phyloP scores from a whole-genome alignment of 92 coral and sea anemone genomes.

The Porites divaricata region DNA sequence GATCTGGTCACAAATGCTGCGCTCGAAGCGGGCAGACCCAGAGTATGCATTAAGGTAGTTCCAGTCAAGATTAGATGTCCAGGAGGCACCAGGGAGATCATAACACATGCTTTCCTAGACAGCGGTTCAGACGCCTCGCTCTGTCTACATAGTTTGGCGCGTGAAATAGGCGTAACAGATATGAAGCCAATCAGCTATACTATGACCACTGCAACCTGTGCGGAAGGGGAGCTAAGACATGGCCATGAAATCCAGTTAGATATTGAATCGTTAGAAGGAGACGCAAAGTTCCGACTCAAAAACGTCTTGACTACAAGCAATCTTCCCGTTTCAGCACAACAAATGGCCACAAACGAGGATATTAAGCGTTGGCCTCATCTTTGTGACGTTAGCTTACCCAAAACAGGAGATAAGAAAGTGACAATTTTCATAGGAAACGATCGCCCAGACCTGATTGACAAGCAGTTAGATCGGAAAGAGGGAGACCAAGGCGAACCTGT shows the following conservation, averaged over 20 bases:
- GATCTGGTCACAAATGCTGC: constrained; percentile 10
- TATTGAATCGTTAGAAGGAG: constrained; percentile 63
- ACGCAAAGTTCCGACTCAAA: constrained; percentile 51
- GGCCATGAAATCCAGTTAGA: constrained; percentile 65
- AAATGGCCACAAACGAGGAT: constrained; percentile 61
- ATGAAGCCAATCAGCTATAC: constrained; percentile 57
- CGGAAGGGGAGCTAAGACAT: constrained; percentile 23
- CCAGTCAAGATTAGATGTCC: constrained; percentile 68
- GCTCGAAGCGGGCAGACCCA: constrained; percentile 26
- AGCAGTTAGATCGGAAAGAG: constrained; percentile 50
- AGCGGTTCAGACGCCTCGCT: constrained; percentile 77
- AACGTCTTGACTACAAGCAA: constrained; percentile 63
- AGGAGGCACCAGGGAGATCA: constrained; percentile 48
- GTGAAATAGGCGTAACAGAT: constrained; percentile 51
- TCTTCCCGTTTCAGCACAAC: constrained; percentile 64
- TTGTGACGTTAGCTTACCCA: constrained; percentile 57
- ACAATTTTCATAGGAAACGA: constrained; percentile 71
- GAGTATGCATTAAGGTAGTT: constrained; percentile 72
- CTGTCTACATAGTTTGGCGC: constrained; percentile 58
- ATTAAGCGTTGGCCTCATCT: constrained; percentile 74
- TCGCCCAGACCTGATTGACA: constrained; percentile 72
- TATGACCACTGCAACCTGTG: constrained; percentile 58
- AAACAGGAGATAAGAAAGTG: constrained; percentile 54
- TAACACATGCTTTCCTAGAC: constrained; percentile 72
- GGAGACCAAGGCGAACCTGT: constrained; percentile 63